Evolutionary conservation across 2,888 invertebrate genomes (phyloP).

Genomic region (Bedellia somnulentella): DNA sequence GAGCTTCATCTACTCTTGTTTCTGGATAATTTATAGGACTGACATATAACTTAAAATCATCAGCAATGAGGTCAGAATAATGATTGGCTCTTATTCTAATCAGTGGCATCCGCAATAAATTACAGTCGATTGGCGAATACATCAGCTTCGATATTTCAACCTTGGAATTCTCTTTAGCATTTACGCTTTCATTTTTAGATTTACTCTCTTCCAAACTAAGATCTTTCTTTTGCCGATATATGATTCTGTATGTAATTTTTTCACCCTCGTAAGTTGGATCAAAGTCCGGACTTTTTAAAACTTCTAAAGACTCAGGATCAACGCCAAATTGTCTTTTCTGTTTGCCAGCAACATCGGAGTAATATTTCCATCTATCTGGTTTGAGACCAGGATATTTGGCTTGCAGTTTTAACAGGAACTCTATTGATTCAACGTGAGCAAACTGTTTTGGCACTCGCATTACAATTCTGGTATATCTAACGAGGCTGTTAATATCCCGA

Average conservation of each 20-base stretch:
- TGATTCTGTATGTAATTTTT: constrained; percentile 29
- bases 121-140: constrained; percentile 20
- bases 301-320: constrained; percentile 37
- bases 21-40: constrained; percentile 42
- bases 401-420: constrained; percentile 28
- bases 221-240: constrained; percentile 40
- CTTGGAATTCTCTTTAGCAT: too few species aligned
- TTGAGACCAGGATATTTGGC: constrained; percentile 30
- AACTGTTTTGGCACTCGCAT: constrained; percentile 35
- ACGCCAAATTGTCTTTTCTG: constrained; percentile 49
- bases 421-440: constrained; percentile 31
- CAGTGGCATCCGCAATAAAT: constrained; percentile 29
- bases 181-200: constrained; percentile 13
- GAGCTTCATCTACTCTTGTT: constrained; percentile 28
- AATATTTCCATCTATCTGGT: constrained; percentile 43
- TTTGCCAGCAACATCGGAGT: constrained; percentile 44
- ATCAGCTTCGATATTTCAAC: too few species aligned
- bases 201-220: constrained; percentile 19
- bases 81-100: constrained; percentile 32
- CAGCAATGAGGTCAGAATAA: constrained; percentile 36
- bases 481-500: constrained; percentile 30
- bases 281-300: constrained; percentile 33
- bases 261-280: constrained; percentile 31
- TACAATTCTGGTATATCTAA: constrained; percentile 40
- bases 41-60: constrained; percentile 40